Evolutionary conservation across 2,797 vertebrate genomes (phyloP).

Genomic region (Adrianichthys oophorus): DNA sequence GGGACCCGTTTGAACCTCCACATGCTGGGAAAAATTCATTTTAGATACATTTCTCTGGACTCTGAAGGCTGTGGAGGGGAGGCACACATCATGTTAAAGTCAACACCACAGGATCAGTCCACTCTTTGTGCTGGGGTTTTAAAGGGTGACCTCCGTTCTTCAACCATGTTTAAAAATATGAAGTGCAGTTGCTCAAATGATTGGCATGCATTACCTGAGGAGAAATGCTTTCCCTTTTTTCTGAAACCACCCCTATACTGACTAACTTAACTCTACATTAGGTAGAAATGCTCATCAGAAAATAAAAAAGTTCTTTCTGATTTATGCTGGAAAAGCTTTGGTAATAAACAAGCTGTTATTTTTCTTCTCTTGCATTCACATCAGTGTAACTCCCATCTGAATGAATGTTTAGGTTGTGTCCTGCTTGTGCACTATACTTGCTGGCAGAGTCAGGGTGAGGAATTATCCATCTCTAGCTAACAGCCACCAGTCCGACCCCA

Average conservation of each 20-base stretch:
- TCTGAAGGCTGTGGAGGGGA: conserved; percentile 75
- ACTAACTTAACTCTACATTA: conserved; percentile 2
- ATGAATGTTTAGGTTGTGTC: conserved; percentile 50
- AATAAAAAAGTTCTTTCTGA: background rate
- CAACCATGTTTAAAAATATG: conserved; percentile 56
- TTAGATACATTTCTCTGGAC: conserved; percentile 86
- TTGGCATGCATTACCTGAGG: conserved; percentile 33
- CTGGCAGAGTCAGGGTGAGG: conserved; percentile 66
- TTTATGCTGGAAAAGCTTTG: too few relatives aligned
- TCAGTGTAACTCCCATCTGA: conserved; percentile 13
- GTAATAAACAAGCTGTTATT: too few relatives aligned
- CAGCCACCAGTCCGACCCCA: conserved; percentile 81
- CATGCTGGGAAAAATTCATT: conserved; percentile 94
- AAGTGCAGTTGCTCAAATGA: conserved; percentile 49
- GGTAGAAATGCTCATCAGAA: background rate
- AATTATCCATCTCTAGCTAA: conserved; percentile 80
- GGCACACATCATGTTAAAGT: conserved; percentile 80
- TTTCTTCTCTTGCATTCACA: conserved; percentile 12
- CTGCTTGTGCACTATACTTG: conserved; percentile 58
- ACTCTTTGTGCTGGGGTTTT: conserved; percentile 70
- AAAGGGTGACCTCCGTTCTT: conserved; percentile 69
- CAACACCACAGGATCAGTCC: conserved; percentile 73
- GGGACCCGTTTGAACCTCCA: conserved; percentile 92
- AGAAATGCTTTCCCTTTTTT: conserved; percentile 21
- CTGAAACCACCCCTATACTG: conserved; percentile 4